Evolutionary conservation across 1,140 invertebrate genomes (phyloP).

Genomic region (Spodoptera litura): DNA sequence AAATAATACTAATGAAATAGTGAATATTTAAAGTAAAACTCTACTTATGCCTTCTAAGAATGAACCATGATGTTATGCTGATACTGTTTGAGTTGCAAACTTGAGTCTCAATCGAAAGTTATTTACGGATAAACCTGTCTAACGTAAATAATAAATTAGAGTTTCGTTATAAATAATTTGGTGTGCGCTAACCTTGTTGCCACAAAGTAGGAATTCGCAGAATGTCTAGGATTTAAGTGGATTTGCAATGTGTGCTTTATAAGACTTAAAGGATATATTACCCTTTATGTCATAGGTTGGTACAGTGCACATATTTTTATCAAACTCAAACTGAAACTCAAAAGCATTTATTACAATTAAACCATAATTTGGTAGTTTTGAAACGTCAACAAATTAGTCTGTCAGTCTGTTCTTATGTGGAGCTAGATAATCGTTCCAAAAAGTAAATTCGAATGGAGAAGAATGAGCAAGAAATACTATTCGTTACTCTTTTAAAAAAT

Average conservation of each 20-base stretch:
- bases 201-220: constrained; percentile 8
- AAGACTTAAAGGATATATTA: no score
- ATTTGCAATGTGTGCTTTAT: background rate
- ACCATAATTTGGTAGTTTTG: no score
- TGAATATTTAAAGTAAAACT: background rate
- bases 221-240: background rate
- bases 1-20: background rate
- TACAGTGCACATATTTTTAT: no score
- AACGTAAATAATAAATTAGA: constrained; percentile 44
- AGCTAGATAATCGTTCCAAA: no score
- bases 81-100: constrained; percentile 1
- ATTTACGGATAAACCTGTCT: constrained; percentile 41
- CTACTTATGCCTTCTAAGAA: background rate
- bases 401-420: no score
- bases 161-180: constrained; percentile 43
- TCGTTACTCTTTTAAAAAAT: no score
- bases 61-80: constrained; percentile 7
- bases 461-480: no score
- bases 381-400: no score
- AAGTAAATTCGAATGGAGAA: no score
- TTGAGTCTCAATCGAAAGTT: constrained; percentile 46
- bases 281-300: no score
- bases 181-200: constrained; percentile 1
- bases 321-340: no score
- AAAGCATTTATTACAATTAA: no score